phyloP scores from a whole-genome alignment of 2,888 invertebrate species.

The Volucella inanis region DNA sequence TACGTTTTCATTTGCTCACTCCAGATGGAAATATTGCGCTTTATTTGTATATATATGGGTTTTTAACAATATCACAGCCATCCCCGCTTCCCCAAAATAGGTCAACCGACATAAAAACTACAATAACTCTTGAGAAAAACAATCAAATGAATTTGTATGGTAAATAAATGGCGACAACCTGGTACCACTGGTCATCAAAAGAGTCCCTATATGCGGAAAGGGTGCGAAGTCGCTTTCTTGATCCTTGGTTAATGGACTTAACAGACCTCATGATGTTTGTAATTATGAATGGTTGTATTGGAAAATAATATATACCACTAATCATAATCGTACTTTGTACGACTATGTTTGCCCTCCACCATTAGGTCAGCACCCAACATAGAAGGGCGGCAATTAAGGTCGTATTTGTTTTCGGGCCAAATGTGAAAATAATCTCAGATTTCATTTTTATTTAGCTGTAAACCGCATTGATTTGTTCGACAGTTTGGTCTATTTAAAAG shows the following conservation, averaged over 20 bases:
- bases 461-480: conserved; percentile 55
- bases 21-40: conserved; percentile 36
- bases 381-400: conserved; percentile 28
- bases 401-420: conserved; percentile 32
- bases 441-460: conserved; percentile 54
- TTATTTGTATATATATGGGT: conserved; percentile 28
- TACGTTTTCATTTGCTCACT: conserved; percentile 56
- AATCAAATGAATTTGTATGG: conserved; percentile 57
- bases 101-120: not conserved
- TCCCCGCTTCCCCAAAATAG: not conserved
- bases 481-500: not conserved
- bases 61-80: conserved; percentile 41
- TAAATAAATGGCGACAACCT: conserved; percentile 46
- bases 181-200: conserved; percentile 16
- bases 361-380: not conserved
- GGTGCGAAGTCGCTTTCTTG: conserved; percentile 10
- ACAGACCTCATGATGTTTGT: conserved; percentile 51
- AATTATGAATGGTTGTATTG: conserved; percentile 60
- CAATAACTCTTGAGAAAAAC: conserved; percentile 26
- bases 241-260: conserved; percentile 58
- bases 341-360: not conserved
- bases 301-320: not conserved
- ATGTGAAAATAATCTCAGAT: conserved; percentile 57
- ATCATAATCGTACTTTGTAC: conserved; percentile 37
- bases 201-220: conserved; percentile 1